Evolutionary conservation across 1,140 invertebrate species (phyloP), one percentile per base, ranked within the genome.

Genomic region (Colletes gigas): DNA sequence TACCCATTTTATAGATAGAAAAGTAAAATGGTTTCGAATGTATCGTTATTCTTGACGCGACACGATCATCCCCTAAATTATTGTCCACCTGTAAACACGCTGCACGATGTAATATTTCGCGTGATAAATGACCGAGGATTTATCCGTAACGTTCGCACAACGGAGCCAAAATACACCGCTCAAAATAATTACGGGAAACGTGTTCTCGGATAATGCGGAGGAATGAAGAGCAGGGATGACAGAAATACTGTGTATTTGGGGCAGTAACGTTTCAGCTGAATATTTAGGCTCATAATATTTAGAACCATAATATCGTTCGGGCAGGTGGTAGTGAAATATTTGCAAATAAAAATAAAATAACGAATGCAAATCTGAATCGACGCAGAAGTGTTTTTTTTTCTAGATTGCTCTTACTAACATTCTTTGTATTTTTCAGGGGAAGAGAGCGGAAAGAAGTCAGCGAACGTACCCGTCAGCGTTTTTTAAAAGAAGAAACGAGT

Each of bases 401-500:
- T 50, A 14, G 30, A 30, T 30, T 30, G 30, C 30, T 2, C 30
- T 30, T 30, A 67, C 9, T 5, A 41, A 30, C 41, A 17, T 41
- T 30, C 4, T 21, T 59, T 2, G 6, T 19, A 0, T 63, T 69
- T 81, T 55, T 0, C 54, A 82, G 80, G 80, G 59, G 54, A 70
- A 71, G 9, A 14, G 55, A 30, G 47, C 17, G 39, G 9, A 83
- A 41, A 21, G 67, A 59, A 82, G 14, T 55, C 47, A 47, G 3
- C n/a, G 54, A 52, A n/a, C 60, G 17, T 9, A 41, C 19, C 59
- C 57, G 54, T 6, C 72, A 71, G 54, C 41, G 47, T 47, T 57
- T 66, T 52, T 30, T 76, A 41, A 30, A 75, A 57, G 50, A 72
- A 77, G 57, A 68, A 50, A 47, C 30, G 52, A 3, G 12, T 54